Evolutionary conservation across 2,888 invertebrate genomes (phyloP).

Genomic region (Hartigia nigra): DNA sequence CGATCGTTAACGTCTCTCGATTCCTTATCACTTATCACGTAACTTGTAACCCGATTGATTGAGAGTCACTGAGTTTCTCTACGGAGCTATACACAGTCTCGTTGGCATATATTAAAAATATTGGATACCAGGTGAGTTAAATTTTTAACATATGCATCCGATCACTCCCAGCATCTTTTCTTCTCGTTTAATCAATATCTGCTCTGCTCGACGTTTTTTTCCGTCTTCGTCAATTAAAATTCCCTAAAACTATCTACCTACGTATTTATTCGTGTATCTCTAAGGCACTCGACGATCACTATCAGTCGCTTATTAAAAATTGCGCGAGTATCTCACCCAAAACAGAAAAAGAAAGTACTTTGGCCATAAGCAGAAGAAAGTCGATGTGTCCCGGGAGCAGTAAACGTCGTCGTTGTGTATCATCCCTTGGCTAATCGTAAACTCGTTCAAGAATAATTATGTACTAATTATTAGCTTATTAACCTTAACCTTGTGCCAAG

Average conservation of each 20-base stretch:
- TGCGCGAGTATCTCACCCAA: neutral
- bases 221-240: neutral
- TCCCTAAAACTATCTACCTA: neutral
- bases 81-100: neutral
- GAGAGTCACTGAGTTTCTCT: neutral
- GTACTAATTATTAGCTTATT: neutral
- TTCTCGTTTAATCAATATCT: neutral
- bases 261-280: neutral
- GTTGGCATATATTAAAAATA: neutral
- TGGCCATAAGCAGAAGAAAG: neutral
- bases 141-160: neutral
- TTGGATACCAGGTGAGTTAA: neutral
- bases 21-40: neutral
- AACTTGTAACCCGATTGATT: neutral
- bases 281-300: neutral
- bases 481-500: neutral
- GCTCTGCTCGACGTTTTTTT: neutral
- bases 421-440: neutral
- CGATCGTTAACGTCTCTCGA: neutral
- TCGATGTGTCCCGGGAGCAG: neutral
- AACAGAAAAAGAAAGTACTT: neutral
- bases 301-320: neutral
- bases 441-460: neutral
- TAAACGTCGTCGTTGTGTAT: neutral
- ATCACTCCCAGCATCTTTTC: neutral